These are phyloP conservation scores for Lampris incognitus DNA, from an alignment of 2,113 vertebrate species.

Conservation along the genomic window DNA sequence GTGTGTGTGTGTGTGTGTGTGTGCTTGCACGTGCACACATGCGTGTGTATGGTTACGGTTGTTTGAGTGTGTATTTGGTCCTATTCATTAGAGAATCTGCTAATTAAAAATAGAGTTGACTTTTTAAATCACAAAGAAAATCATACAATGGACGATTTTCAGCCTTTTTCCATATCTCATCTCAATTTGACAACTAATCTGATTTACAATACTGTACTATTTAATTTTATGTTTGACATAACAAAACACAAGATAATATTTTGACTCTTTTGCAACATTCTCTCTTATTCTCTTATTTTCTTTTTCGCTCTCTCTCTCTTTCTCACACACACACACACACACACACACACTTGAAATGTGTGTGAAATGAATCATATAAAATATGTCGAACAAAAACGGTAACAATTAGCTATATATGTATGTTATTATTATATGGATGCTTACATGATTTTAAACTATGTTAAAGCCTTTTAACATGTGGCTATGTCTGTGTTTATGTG, in stretches of 20 bases:
- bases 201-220: not conserved
- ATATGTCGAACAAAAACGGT: too few relatives aligned
- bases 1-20: slow-evolving; percentile 1
- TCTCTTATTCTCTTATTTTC: too few relatives aligned
- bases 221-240: too few relatives aligned
- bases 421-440: too few relatives aligned
- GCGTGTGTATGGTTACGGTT: slow-evolving; percentile 25
- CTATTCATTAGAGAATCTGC: slow-evolving; percentile 31
- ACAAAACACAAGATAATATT: too few relatives aligned
- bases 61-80: slow-evolving; percentile 34
- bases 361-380: too few relatives aligned
- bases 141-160: slow-evolving; percentile 15
- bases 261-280: too few relatives aligned
- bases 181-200: not conserved
- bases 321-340: too few relatives aligned
- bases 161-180: not conserved
- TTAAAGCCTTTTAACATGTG: not conserved
- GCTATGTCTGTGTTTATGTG: slow-evolving; percentile 5
- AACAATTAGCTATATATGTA: too few relatives aligned
- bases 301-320: too few relatives aligned
- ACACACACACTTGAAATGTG: too few relatives aligned
- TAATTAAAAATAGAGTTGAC: slow-evolving; percentile 54
- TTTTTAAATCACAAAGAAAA: slow-evolving; percentile 48
- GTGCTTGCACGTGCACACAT: slow-evolving; percentile 12
- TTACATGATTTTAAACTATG: too few relatives aligned